A percentile compares a stretch with the other conserved stretches of the same genome.
Conservation (phyloP, 2,888 invertebrate species). For the Apocheima hispidaria region DNA sequence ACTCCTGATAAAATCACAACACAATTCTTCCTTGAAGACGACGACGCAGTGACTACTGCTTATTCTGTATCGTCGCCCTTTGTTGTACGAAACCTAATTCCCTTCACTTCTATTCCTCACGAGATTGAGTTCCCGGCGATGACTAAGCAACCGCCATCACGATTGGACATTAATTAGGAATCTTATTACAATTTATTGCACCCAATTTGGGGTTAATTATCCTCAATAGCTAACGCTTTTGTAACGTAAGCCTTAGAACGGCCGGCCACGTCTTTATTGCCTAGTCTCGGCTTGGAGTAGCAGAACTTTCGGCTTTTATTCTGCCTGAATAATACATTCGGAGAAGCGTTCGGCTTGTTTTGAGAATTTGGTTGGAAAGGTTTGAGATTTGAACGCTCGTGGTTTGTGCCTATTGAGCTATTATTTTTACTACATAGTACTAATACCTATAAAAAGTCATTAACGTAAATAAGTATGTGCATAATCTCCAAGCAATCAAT, state of each 20-base stretch:
- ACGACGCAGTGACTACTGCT: neutral
- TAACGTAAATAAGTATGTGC: too few relatives aligned
- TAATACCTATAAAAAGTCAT: too few relatives aligned
- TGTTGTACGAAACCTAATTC: conserved; percentile 34
- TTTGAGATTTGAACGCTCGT: neutral
- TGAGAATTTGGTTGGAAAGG: conserved; percentile 4
- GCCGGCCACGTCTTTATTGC: conserved; percentile 44
- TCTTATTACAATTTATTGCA: conserved; percentile 60
- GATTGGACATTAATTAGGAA: conserved; percentile 50
- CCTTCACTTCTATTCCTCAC: conserved; percentile 31
- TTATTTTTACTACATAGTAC: too few relatives aligned
- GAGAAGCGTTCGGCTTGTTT: conserved; percentile 12
- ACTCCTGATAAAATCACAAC: conserved; percentile 28
- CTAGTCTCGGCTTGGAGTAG: conserved; percentile 24
- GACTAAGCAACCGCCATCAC: conserved; percentile 43
- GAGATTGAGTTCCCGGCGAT: conserved; percentile 42
- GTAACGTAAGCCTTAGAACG: conserved; percentile 46
- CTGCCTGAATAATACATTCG: conserved; percentile 30
- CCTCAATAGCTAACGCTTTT: conserved; percentile 49
- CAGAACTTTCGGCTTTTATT: conserved; percentile 29
- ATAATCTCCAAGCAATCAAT: too few relatives aligned
- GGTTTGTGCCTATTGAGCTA: neutral
- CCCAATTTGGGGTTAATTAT: conserved; percentile 61
- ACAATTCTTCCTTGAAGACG: conserved; percentile 24
- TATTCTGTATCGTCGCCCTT: conserved; percentile 12